Conservation (phyloP, 53 echinoderm and acorn worm genomes). For the Echinometra lucunter region DNA sequence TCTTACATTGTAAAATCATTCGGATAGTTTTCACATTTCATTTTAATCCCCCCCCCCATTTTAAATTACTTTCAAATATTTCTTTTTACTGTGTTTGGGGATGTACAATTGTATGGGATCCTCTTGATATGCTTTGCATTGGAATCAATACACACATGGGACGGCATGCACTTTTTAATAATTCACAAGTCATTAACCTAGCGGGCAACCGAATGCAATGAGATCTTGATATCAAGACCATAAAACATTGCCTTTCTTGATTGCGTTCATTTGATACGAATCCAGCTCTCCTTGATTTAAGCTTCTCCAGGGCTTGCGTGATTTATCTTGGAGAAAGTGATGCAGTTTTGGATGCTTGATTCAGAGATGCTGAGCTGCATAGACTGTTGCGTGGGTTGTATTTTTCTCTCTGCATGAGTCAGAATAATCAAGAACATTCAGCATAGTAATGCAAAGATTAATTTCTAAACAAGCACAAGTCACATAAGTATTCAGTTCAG, state of each 20-base stretch:
- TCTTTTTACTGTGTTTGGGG: too few species aligned
- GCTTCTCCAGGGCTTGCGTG: background rate
- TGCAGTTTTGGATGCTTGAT: background rate
- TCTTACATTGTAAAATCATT: too few species aligned
- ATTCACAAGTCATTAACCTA: constrained; percentile 50
- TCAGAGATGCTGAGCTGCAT: background rate
- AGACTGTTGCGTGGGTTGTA: background rate
- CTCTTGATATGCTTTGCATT: too few species aligned
- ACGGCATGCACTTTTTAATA: constrained; percentile 20
- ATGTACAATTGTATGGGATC: too few species aligned
- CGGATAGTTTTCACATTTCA: too few species aligned
- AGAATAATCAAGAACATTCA: background rate
- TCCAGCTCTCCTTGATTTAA: background rate
- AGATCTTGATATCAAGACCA: background rate
- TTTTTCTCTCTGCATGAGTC: background rate
- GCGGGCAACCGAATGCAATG: background rate
- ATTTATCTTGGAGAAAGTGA: background rate
- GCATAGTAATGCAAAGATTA: too few species aligned
- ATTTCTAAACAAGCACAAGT: too few species aligned
- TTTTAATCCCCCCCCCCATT: too few species aligned
- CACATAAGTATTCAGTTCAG: too few species aligned
- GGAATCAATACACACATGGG: background rate
- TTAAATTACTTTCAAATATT: too few species aligned
- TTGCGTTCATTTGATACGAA: background rate
- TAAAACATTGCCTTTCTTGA: constrained; percentile 32